A percentile compares a stretch with the other conserved stretches of the same genome.
phyloP scores from a whole-genome alignment of 2,797 vertebrate species.

The Cottoperca gobio region DNA sequence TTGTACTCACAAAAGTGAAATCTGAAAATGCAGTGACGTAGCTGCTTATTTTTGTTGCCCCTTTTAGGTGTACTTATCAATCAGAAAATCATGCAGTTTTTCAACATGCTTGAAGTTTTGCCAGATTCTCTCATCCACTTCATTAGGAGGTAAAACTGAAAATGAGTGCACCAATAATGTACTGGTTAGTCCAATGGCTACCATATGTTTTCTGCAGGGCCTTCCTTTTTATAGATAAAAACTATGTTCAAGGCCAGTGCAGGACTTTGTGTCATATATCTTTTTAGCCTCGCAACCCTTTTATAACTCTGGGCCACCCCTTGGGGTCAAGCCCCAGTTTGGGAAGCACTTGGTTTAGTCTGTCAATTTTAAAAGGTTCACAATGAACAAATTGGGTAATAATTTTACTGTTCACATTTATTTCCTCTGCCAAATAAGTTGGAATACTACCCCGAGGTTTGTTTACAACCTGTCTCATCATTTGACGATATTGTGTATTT shows the following conservation, averaged over 20 bases:
- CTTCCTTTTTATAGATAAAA: too few relatives aligned
- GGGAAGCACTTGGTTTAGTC: not conserved
- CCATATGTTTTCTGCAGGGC: too few relatives aligned
- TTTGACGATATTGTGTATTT: not conserved
- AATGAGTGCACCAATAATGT: not conserved
- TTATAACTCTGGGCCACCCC: too few relatives aligned
- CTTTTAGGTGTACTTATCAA: too few relatives aligned
- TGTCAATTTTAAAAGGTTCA: constrained; percentile 1
- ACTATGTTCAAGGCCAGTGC: too few relatives aligned
- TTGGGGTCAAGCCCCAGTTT: too few relatives aligned
- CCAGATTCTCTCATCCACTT: not conserved
- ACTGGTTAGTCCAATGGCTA: too few relatives aligned
- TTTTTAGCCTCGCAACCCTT: too few relatives aligned
- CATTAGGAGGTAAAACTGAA: not conserved
- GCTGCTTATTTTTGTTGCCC: too few relatives aligned
- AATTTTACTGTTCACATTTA: not conserved
- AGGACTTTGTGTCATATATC: too few relatives aligned
- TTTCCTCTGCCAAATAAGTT: not conserved
- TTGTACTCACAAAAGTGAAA: not conserved
- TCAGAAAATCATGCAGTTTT: not conserved
- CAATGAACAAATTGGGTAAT: not conserved
- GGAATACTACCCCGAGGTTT: not conserved
- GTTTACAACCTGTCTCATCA: not conserved
- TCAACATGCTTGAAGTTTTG: not conserved
- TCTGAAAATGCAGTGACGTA: not conserved